A percentile compares a stretch with the other conserved stretches of the same genome.
Conservation (phyloP, 1,140 invertebrate genomes). For the Colletes gigas region DNA sequence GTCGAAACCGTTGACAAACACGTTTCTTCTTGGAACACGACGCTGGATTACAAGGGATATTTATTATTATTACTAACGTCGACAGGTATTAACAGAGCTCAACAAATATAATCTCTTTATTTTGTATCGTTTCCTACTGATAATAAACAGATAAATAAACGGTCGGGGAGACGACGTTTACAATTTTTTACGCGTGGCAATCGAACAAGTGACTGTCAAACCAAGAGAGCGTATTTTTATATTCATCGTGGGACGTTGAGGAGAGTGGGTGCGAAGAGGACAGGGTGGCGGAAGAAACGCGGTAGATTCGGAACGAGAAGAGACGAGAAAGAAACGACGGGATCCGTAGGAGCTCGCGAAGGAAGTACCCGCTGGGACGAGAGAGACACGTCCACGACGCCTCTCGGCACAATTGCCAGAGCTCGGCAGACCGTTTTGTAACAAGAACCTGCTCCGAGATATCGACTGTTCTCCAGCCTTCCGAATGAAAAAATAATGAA, state of each 20-base stretch:
- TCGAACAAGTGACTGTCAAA: too few species aligned
- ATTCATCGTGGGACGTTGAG: background rate
- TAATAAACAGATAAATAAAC: too few species aligned
- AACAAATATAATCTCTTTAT: too few species aligned
- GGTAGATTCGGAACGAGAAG: conserved; percentile 24
- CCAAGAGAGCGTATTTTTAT: background rate
- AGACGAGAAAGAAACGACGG: conserved; percentile 18
- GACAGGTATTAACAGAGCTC: too few species aligned
- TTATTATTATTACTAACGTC: too few species aligned
- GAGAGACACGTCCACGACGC: conserved; percentile 57
- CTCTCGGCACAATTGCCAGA: conserved; percentile 66
- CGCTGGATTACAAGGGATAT: too few species aligned
- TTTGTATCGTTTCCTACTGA: too few species aligned
- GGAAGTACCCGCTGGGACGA: conserved; percentile 45
- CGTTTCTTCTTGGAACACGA: too few species aligned
- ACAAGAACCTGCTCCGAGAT: conserved; percentile 69
- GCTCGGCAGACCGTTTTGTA: conserved; percentile 71
- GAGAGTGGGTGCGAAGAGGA: too few species aligned
- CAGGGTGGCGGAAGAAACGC: background rate
- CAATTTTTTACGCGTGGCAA: too few species aligned
- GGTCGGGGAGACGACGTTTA: too few species aligned
- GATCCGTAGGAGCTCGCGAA: conserved; percentile 3
- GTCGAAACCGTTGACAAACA: background rate
- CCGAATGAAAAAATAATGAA: conserved; percentile 72
- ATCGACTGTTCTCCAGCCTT: conserved; percentile 64